Base-by-base conservation (phyloP, 2,888 invertebrate genomes). In the Pristionchus japonicus region DNA sequence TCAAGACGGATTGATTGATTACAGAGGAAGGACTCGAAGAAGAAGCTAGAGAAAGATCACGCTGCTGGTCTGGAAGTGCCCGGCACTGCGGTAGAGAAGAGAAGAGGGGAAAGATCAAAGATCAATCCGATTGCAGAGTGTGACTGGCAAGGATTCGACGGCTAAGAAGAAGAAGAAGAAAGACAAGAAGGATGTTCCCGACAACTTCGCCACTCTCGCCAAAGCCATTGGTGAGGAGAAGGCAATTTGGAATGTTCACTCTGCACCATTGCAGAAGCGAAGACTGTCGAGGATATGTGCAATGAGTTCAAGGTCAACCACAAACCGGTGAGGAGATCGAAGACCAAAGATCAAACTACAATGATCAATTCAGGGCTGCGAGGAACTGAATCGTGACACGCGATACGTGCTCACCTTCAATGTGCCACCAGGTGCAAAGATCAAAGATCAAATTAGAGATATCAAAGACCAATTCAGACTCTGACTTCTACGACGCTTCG, bases 401-500 rank as follows among this genome's bases (percentile, higher is more conserved):
- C 82, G 82, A 31, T 83, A 83, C 52, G 82, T 83, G 34, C 49
- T 83, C 82, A 27, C 82, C 31, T 83, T 52, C 52, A 83, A 83
- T 20, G 82, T 83, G 23, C 82, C 82, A 23, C 82, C 82, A 49
- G 52, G 77, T 47, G 47, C 43, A n/a, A 9, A 43, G 47, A 77
- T 47, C 77, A 47, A 77, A 77, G 47, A 27, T 77, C 77, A 47
- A 27, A 20, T 1, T 23, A 57, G 57, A 57, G 43, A 43, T 43
- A 77, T 47, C 77, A 77, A 77, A 77, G 77, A 43, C 43, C 77
- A 77, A 47, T 77, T 40, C 47, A 77, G 77, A 83, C 20, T 34
- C 43, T 37, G 82, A 83, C 34, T 85, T 85, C 85, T 85, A 85
- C 64, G 85, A 85, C 64, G 85, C 85, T 6, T 47, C 40, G 13